These are phyloP conservation scores for Trichechus manatus DNA, from an alignment of 2,113 vertebrate species.

Conservation along the genomic window DNA sequence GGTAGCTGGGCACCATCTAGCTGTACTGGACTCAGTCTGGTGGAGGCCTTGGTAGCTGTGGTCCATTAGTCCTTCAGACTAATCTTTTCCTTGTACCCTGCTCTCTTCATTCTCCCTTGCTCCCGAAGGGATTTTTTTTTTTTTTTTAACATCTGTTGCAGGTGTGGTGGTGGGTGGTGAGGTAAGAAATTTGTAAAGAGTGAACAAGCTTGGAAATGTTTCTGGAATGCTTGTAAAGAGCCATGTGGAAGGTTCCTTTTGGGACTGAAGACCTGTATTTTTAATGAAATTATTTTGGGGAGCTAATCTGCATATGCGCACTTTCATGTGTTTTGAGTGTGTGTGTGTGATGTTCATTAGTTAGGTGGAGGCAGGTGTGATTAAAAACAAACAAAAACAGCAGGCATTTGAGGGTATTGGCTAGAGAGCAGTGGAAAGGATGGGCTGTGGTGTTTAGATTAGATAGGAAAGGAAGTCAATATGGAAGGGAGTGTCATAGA, in stretches of 20 bases:
- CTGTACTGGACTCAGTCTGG: no score
- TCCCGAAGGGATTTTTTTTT: no score
- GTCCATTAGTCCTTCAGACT: no score
- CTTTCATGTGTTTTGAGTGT: background rate
- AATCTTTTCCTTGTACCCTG: no score
- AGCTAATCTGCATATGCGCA: background rate
- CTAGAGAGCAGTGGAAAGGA: background rate
- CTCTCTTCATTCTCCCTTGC: no score
- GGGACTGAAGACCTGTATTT: background rate
- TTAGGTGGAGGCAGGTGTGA: constrained; percentile 35
- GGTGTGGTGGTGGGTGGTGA: background rate
- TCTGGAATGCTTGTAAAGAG: background rate
- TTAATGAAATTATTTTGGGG: background rate
- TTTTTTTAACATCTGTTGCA: background rate
- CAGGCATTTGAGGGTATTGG: background rate
- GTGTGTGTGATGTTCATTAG: background rate
- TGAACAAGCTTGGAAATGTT: background rate
- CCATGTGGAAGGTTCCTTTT: background rate
- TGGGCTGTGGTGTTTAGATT: background rate
- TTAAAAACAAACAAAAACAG: background rate
- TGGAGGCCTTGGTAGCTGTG: no score
- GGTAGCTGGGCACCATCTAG: no score
- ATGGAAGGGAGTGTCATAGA: background rate
- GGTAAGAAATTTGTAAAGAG: background rate
- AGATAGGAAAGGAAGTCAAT: background rate